A percentile compares a stretch with the other conserved stretches of the same genome.
phyloP scores from a whole-genome alignment of 2,113 vertebrate genomes.

The Diadophis punctatus region DNA sequence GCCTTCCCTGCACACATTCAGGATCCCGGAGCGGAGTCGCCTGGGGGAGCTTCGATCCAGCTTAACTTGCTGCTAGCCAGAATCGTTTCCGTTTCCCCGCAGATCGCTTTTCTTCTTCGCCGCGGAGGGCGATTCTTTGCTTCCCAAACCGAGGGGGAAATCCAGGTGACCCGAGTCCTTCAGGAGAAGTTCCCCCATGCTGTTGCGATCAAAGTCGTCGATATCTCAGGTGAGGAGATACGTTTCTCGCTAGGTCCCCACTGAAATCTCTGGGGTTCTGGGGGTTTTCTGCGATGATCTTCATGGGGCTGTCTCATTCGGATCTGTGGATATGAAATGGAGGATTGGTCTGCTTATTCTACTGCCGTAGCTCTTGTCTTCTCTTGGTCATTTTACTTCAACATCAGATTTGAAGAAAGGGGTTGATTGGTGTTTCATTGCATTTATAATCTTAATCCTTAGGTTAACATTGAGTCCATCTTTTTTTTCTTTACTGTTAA shows the following conservation, averaged over 20 bases:
- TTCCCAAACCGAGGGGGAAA: conserved; percentile 78
- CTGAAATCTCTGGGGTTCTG: not conserved
- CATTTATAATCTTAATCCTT: not conserved
- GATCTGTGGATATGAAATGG: not conserved
- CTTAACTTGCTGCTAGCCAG: not conserved
- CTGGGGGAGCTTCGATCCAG: not conserved
- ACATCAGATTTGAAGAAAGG: not conserved
- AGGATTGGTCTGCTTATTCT: not conserved
- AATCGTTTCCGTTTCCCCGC: not conserved
- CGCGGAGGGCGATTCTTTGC: conserved; percentile 59
- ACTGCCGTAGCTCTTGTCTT: not conserved
- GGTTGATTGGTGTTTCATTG: not conserved
- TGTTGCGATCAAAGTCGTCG: conserved; percentile 79
- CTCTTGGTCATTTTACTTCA: not conserved
- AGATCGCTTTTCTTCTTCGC: conserved; percentile 29
- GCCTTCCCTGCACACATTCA: not conserved
- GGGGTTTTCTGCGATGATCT: not conserved
- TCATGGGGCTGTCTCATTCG: not conserved
- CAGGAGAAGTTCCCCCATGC: conserved; percentile 84
- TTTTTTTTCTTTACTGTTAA: not conserved
- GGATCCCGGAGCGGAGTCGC: not conserved
- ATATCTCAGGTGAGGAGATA: conserved; percentile 81
- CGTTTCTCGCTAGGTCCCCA: not conserved
- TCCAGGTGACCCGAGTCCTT: conserved; percentile 71
- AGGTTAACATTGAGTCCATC: not conserved